phyloP scores from a whole-genome alignment of 2,113 vertebrate species.

The Gallinago media region DNA sequence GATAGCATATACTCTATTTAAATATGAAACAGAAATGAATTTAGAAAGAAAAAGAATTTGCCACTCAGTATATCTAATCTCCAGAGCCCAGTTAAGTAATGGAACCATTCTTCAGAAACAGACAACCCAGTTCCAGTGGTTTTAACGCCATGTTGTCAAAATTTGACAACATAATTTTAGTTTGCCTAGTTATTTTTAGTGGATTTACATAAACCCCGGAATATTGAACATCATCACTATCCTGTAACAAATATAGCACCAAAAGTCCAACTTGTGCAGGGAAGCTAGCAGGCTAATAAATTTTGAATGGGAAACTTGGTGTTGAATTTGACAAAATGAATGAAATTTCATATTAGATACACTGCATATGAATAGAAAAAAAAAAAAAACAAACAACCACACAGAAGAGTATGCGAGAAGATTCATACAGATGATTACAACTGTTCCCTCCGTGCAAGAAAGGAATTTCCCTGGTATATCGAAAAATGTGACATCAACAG shows the following conservation, averaged over 20 bases:
- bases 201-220: background rate
- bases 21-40: conserved; percentile 8
- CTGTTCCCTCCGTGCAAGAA: background rate
- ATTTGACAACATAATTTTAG: background rate
- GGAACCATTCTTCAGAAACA: background rate
- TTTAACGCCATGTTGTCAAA: background rate
- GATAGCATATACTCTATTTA: background rate
- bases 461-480: background rate
- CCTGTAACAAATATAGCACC: background rate
- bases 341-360: background rate
- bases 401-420: background rate
- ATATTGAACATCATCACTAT: background rate
- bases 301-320: background rate
- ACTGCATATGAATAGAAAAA: background rate
- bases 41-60: background rate
- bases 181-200: background rate
- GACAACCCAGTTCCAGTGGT: background rate
- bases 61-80: background rate
- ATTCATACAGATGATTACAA: background rate
- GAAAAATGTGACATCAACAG: background rate
- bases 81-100: conserved; percentile 11
- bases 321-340: background rate
- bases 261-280: background rate
- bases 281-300: background rate
- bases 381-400: background rate